Evolutionary conservation across 92 coral and sea anemone species (phyloP).

Genomic region (Ricordea florida): DNA sequence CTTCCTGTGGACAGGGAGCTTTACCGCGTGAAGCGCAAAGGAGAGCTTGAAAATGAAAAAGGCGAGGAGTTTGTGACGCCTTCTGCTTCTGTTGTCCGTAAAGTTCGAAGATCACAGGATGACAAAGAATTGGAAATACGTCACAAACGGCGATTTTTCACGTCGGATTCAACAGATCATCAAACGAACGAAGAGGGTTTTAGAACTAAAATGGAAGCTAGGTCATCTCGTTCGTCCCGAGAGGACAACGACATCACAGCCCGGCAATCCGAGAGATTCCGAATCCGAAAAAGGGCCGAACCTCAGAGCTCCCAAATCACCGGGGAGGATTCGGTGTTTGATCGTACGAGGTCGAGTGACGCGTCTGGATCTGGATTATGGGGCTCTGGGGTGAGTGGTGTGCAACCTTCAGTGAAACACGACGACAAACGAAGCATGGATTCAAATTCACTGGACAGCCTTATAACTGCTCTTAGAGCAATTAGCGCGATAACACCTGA

Average conservation of each 20-base stretch:
- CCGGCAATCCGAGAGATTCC: conserved; percentile 57
- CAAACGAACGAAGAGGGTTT: conserved; percentile 8
- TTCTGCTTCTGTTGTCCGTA: background rate
- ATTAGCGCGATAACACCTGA: conserved; percentile 22
- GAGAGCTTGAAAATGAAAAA: conserved; percentile 34
- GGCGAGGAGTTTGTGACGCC: background rate
- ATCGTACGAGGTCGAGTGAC: conserved; percentile 17
- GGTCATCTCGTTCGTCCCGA: conserved; percentile 82
- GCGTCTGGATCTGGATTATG: conserved; percentile 24
- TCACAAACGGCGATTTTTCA: conserved; percentile 48
- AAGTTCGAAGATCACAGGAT: conserved; percentile 11
- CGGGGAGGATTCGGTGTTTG: conserved; percentile 4
- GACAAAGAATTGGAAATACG: conserved; percentile 48
- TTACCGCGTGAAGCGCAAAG: conserved; percentile 62
- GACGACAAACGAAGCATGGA: conserved; percentile 46
- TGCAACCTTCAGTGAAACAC: background rate
- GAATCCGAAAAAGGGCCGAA: conserved; percentile 19
- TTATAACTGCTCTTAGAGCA: conserved; percentile 68
- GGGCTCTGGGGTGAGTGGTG: background rate
- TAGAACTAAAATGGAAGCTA: conserved; percentile 72
- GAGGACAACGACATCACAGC: conserved; percentile 85
- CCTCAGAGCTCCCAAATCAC: background rate
- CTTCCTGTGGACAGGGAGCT: conserved; percentile 67
- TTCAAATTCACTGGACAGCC: conserved; percentile 52
- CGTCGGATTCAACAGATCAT: background rate